Percentiles rank a stretch among this genome's conserved stretches.
phyloP scores from a whole-genome alignment of 2,113 vertebrate species.

The Clarias gariepinus region DNA sequence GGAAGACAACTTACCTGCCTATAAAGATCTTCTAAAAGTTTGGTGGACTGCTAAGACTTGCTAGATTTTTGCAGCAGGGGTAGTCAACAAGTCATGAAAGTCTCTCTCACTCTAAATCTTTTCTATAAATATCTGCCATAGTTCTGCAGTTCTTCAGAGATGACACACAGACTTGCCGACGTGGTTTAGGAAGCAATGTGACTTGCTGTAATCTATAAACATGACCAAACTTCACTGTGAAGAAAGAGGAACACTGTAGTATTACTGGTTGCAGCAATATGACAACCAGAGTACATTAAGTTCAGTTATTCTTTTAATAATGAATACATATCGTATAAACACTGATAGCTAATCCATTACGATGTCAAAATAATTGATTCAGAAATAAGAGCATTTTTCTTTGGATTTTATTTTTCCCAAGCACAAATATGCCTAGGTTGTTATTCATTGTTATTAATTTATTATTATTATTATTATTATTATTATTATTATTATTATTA shows the following conservation, averaged over 20 bases:
- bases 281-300: not conserved
- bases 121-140: constrained; percentile 13
- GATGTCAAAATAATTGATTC: not conserved
- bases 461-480: no score
- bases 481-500: no score
- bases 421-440: no score
- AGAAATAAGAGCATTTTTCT: not conserved
- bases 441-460: no score
- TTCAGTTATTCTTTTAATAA: not conserved
- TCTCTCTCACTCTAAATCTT: not conserved
- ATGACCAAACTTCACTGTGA: not conserved
- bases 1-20: not conserved
- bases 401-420: not conserved
- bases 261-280: no score
- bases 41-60: no score
- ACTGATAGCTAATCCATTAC: no score
- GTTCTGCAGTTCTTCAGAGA: constrained; percentile 18
- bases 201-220: constrained; percentile 9
- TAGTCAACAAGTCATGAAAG: constrained; percentile 1
- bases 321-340: not conserved
- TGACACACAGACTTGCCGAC: constrained; percentile 9
- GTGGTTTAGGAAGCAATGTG: not conserved
- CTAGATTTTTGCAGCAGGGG: not conserved
- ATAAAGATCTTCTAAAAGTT: not conserved
- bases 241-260: not conserved